phyloP scores from a whole-genome alignment of 2,888 invertebrate genomes.

The Dicyrtomina minuta region DNA sequence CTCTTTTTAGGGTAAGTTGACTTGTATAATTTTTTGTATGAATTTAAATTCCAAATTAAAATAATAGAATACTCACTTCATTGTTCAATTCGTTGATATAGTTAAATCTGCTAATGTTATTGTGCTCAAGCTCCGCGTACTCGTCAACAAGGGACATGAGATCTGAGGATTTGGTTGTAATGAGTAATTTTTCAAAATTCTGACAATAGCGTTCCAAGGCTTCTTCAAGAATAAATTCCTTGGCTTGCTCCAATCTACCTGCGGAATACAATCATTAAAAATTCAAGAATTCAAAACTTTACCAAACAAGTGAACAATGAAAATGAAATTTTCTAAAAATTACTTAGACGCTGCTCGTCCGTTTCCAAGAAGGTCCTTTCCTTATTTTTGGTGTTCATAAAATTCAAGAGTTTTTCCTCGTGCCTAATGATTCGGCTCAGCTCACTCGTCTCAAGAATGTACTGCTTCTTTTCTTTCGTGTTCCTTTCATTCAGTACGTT shows the following conservation, averaged over 20 bases:
- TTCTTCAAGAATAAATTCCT: slow-evolving; percentile 47
- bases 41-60: no score
- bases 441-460: slow-evolving; percentile 49
- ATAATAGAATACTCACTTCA: slow-evolving; percentile 39
- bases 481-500: slow-evolving; percentile 48
- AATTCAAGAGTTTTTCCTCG: slow-evolving; percentile 50
- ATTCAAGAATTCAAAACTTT: neutral
- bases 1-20: no score
- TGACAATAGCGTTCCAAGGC: slow-evolving; percentile 46
- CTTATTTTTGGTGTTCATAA: slow-evolving; percentile 50
- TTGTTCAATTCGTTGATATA: slow-evolving; percentile 52
- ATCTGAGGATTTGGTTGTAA: slow-evolving; percentile 38
- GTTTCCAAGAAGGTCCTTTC: slow-evolving; percentile 51
- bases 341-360: slow-evolving; percentile 50
- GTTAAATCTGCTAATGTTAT: slow-evolving; percentile 48
- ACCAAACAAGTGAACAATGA: neutral
- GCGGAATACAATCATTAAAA: neutral
- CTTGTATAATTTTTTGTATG: no score
- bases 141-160: slow-evolving; percentile 44
- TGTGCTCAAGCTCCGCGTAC: slow-evolving; percentile 45
- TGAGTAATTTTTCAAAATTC: slow-evolving; percentile 45
- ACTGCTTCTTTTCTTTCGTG: slow-evolving; percentile 50
- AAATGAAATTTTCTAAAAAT: neutral
- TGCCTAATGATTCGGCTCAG: slow-evolving; percentile 50
- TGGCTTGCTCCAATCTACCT: slow-evolving; percentile 51